Base-by-base conservation (phyloP, 2,888 invertebrate genomes). In the Synanthedon vespiformis region DNA sequence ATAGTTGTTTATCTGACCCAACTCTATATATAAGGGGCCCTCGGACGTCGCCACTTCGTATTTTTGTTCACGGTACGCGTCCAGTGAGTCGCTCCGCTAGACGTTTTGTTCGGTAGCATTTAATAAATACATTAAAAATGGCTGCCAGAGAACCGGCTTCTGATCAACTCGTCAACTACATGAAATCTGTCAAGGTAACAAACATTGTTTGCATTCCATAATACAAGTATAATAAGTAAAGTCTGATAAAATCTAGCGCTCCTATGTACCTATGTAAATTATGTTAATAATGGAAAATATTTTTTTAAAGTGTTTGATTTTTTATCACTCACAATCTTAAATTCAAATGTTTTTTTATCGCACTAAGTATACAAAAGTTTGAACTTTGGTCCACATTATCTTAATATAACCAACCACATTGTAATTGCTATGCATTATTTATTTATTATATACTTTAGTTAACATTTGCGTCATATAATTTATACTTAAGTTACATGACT, bases 151-250 rank as follows among this genome's bases (percentile, higher is more conserved):
- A 91, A 61, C 88, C 90, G 51, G 89, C 92, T 22, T 63, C 89
- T 44, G 90, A 92, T 61, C 92, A 93, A 74, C 84, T 93, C 52
- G 82, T 87, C 58, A 83, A 89, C 58, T 92, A 83, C 75, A 91
- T 89, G 72, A 90, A 89, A 63, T 68, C 70, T 50, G 66, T 89
- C 49, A 89, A 90, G 89, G 92, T 92, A 78, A 74, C 79, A 74
- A 41, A 14, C n/a, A 49, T 48, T 14, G 40, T 49, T 50, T 52
- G 34, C 10, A 50, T 49, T 12, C 10, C 1, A 22, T 22, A 22
- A n/a, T 22, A 22, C 22, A 22, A 22, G 22, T 22, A n/a, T n/a
- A n/a, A n/a, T n/a, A n/a, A n/a, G n/a, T n/a, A n/a, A 16, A 4
- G 49, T 40, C 18, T 34, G 2, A 40, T 49, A 51, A 22, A 22